Evolutionary conservation across 2,888 invertebrate genomes (phyloP), one percentile per base, ranked within the genome.

Genomic region (Chymomyza caudatula): DNA sequence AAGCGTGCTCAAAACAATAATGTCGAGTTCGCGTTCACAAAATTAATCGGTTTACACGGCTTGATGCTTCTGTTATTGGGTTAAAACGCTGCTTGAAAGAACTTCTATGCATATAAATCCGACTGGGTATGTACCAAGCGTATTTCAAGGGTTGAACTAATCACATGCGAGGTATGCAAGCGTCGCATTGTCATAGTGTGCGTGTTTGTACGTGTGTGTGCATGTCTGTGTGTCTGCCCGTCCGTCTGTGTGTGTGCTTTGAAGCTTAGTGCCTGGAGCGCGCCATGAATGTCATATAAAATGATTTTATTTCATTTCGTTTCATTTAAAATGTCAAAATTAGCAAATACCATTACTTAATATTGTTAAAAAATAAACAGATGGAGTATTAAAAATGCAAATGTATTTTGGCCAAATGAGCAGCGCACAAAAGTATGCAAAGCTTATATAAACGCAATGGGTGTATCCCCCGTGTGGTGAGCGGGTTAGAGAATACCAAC

Each of bases 61-160:
- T 5, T 29, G 8, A 29, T 2, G 1, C 29, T 1, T 4, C 8
- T 29, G 8, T 29, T 29, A n/a, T 29, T 6, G 8, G 29, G 4
- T 4, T 6, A 29, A 29, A 6, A 29, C 4, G 29, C 29, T 4
- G 29, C 29, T 5, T 29, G 1, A 29, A 8, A 29, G 29, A 4
- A 29, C 29, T 29, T 1, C 6, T 3, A 6, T 5, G 25, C 5
- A 0, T 8, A 29, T 29, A 29, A 29, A 8, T 8, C 29, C 29
- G 11, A 37, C 29, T 37, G 29, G 29, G 29, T 4, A 11, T 37
- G 29, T 11, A 43, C 79, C 74, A 78, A 77, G 74, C 65, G 75
- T 82, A 67, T 73, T 86, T 84, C 85, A 86, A 69, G 82, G 82
- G 82, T 83, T 83, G 82, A 62, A 82, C 80, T 81, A 85, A 81